Evolutionary conservation across 2,113 vertebrate species (phyloP).

Genomic region (Scalopus aquaticus): DNA sequence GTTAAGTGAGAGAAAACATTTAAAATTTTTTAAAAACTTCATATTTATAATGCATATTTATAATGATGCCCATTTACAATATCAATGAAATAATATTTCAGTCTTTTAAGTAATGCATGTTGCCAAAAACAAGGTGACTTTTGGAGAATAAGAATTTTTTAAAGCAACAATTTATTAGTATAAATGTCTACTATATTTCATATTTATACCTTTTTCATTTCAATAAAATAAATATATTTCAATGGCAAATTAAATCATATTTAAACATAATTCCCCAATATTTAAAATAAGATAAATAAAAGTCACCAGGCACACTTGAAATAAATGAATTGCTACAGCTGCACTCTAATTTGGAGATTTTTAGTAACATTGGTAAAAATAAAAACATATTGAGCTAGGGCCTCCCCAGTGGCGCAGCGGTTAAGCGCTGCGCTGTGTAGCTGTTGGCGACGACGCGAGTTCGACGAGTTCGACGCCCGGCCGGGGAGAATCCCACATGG

Average conservation of each 20-base stretch:
- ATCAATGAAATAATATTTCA: conserved; percentile 28
- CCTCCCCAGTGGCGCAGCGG: too few relatives aligned
- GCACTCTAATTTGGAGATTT: background rate
- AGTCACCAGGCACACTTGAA: background rate
- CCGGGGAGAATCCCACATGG: too few relatives aligned
- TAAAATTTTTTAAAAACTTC: background rate
- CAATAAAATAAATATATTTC: background rate
- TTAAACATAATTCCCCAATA: conserved; percentile 4
- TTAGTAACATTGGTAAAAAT: conserved; percentile 46
- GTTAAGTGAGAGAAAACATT: background rate
- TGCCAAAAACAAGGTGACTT: conserved; percentile 27
- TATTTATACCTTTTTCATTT: background rate
- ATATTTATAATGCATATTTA: conserved; percentile 28
- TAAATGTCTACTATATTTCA: background rate
- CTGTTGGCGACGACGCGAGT: too few relatives aligned
- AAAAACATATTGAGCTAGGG: background rate
- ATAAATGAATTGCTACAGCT: background rate
- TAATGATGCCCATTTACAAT: conserved; percentile 23
- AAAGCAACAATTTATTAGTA: background rate
- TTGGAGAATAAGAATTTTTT: conserved; percentile 32
- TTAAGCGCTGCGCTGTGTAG: too few relatives aligned
- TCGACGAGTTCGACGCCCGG: too few relatives aligned
- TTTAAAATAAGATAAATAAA: conserved; percentile 41
- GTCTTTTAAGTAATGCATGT: background rate
- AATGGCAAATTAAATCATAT: background rate